Percentiles rank a stretch among this genome's conserved stretches.
These are phyloP conservation scores for Fukomys damarensis DNA, from an alignment of 2,113 vertebrate genomes.

Conservation along the genomic window DNA sequence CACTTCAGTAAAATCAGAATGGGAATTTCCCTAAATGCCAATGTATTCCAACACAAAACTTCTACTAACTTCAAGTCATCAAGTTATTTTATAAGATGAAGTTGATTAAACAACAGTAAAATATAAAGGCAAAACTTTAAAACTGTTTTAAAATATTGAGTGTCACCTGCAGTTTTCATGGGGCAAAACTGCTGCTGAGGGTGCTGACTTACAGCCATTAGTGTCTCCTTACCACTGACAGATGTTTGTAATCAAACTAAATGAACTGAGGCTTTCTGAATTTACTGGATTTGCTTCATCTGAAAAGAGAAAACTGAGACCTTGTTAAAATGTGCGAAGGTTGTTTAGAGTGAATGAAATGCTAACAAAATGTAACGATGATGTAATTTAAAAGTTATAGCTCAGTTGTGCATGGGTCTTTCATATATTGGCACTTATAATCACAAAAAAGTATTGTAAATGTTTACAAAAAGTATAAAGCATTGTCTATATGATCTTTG, in stretches of 20 bases:
- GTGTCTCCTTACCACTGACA: neutral
- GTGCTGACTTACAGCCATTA: neutral
- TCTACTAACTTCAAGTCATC: neutral
- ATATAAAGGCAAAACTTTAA: constrained; percentile 15
- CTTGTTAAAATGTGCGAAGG: constrained; percentile 15
- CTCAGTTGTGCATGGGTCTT: neutral
- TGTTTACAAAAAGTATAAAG: neutral
- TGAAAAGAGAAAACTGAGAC: neutral
- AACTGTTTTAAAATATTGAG: constrained; percentile 26
- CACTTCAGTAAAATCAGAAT: neutral
- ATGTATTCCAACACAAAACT: neutral
- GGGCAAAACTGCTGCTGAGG: neutral
- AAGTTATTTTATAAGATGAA: neutral
- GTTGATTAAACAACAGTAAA: neutral
- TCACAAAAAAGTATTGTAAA: neutral
- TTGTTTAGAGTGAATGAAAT: constrained; percentile 27
- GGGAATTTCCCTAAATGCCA: neutral
- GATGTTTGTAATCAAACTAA: constrained; percentile 23
- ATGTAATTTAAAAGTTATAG: neutral
- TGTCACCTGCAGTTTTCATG: neutral
- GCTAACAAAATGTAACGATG: constrained; percentile 5
- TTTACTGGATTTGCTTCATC: constrained; percentile 3
- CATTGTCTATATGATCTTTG: neutral
- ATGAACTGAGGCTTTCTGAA: neutral
- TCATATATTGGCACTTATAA: constrained; percentile 7